Conservation (phyloP, 2,113 vertebrate genomes). For the Ifrita kowaldi region DNA sequence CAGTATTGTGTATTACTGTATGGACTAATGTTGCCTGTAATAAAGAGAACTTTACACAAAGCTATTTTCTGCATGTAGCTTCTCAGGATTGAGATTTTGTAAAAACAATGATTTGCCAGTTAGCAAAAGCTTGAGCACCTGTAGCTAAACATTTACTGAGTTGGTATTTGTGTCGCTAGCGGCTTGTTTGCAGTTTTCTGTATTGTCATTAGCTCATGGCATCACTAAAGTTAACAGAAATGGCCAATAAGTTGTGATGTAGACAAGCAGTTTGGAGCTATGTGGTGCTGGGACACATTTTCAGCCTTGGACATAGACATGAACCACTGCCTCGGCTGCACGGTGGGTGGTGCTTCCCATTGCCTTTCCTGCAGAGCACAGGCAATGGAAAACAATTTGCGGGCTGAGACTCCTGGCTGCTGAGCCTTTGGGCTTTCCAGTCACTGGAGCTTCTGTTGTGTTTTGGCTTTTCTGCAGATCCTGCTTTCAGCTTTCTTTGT, state of each 20-base stretch:
- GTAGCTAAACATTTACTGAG: background rate
- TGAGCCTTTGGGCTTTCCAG: background rate
- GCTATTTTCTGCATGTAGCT: conserved; percentile 46
- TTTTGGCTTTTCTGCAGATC: background rate
- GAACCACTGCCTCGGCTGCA: background rate
- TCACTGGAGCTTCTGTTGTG: background rate
- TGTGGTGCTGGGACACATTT: background rate
- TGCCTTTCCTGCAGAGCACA: background rate
- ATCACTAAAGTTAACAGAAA: background rate
- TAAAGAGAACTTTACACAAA: conserved; percentile 78
- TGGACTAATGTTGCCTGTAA: conserved; percentile 81
- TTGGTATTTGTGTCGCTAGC: background rate
- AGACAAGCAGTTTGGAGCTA: background rate
- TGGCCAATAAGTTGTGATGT: background rate
- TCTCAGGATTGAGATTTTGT: conserved; percentile 37
- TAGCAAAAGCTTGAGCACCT: conserved; percentile 32
- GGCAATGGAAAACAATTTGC: accelerated
- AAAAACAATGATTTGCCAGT: background rate
- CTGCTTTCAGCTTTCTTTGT: background rate
- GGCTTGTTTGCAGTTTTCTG: background rate
- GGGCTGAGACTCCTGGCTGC: background rate
- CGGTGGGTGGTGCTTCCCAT: background rate
- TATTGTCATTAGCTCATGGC: background rate
- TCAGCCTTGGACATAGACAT: background rate
- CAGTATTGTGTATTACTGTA: conserved; percentile 79